Evolutionary conservation across 92 coral and sea anemone species (phyloP).

Genomic region (Paragorgia papillata): DNA sequence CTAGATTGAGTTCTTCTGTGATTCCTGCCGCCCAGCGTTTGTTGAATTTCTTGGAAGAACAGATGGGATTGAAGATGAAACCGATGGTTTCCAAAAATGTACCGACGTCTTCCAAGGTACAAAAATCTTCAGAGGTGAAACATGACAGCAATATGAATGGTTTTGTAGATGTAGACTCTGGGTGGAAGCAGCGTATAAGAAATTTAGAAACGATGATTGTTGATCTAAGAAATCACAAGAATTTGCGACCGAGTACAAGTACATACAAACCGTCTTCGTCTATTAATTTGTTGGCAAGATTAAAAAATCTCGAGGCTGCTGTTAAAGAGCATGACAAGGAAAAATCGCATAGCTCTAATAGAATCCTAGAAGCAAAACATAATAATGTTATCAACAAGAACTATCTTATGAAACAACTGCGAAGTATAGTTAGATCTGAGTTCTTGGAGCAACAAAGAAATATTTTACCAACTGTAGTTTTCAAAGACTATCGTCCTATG

Average conservation of each 20-base stretch:
- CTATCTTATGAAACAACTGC: constrained; percentile 5
- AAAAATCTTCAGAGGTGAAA: background rate
- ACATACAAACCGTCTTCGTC: background rate
- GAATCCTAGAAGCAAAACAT: background rate
- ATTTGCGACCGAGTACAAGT: background rate
- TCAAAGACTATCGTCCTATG: background rate
- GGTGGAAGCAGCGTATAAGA: constrained; percentile 4
- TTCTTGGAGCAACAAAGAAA: background rate
- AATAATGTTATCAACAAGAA: background rate
- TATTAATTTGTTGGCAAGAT: too few species aligned
- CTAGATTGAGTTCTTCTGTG: background rate
- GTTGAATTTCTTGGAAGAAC: constrained; percentile 15
- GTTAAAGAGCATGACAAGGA: background rate
- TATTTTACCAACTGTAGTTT: constrained; percentile 8
- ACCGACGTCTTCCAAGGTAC: background rate
- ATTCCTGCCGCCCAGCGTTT: constrained; percentile 25
- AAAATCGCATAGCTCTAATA: background rate
- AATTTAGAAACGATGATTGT: constrained; percentile 14
- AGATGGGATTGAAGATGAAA: background rate
- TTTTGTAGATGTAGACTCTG: background rate
- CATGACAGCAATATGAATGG: background rate
- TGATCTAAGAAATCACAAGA: background rate
- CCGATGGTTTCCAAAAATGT: background rate
- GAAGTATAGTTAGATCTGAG: constrained; percentile 11
- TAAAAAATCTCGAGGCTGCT: background rate